phyloP scores from a whole-genome alignment of 2,888 invertebrate genomes.

The Polydrusus pterygomalis region DNA sequence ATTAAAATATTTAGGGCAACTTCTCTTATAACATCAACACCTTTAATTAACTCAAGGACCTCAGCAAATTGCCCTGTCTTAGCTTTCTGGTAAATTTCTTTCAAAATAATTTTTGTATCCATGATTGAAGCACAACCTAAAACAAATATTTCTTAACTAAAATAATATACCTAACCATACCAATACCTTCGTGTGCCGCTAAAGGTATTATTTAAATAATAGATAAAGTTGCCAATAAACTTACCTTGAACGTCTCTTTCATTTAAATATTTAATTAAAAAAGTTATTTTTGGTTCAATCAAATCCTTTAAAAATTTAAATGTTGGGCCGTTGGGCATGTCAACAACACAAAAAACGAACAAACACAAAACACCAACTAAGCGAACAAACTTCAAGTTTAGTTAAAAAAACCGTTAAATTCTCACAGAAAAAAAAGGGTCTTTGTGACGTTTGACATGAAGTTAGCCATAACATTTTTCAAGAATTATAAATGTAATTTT shows the following conservation, averaged over 20 bases:
- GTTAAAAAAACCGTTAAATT: not conserved
- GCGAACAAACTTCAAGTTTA: not conserved
- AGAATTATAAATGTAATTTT: too few relatives aligned
- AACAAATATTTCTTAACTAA: constrained; percentile 5
- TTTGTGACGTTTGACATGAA: not conserved
- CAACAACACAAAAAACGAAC: too few relatives aligned
- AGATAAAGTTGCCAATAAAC: constrained; percentile 9
- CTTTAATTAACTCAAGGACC: constrained; percentile 24
- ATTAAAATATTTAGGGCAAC: constrained; percentile 31
- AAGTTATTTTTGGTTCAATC: constrained; percentile 22
- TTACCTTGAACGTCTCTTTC: constrained; percentile 11
- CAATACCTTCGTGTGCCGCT: too few relatives aligned
- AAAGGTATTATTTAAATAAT: constrained; percentile 1
- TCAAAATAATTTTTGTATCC: constrained; percentile 21
- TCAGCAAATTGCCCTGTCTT: constrained; percentile 33
- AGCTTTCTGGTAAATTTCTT: constrained; percentile 11
- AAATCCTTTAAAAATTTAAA: constrained; percentile 30
- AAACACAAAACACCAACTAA: too few relatives aligned
- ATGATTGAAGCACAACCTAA: constrained; percentile 8
- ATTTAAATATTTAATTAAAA: constrained; percentile 22
- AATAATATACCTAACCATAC: not conserved
- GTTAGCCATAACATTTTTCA: constrained; percentile 8
- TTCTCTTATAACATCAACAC: constrained; percentile 9
- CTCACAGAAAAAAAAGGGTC: too few relatives aligned
- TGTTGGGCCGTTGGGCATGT: constrained; percentile 4